These are phyloP conservation scores for Pteropus rufus DNA, from an alignment of 2,797 vertebrate species.

Conservation along the genomic window DNA sequence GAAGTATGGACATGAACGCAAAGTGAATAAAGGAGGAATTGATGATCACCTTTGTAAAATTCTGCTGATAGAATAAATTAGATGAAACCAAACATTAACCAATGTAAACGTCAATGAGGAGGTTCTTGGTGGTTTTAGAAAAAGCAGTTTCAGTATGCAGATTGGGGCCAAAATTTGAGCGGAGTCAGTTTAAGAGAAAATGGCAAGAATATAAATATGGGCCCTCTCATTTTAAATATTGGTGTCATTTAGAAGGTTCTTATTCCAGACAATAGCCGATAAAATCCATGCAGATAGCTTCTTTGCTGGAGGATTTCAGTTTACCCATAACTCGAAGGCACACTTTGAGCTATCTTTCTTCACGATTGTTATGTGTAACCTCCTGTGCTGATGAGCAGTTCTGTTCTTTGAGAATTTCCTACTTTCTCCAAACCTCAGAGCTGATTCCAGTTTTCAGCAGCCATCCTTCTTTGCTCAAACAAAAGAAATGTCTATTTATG, in stretches of 20 bases:
- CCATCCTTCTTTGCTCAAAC: neutral
- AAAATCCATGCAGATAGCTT: neutral
- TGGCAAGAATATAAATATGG: neutral
- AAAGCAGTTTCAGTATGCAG: neutral
- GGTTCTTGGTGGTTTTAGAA: neutral
- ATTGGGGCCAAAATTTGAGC: neutral
- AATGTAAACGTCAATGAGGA: too few species aligned
- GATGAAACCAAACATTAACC: neutral
- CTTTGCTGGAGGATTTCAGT: neutral
- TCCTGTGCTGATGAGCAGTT: neutral
- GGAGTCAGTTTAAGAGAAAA: neutral
- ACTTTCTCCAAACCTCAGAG: neutral
- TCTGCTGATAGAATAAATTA: neutral
- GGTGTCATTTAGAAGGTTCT: neutral
- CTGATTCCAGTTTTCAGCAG: neutral
- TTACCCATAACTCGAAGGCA: neutral
- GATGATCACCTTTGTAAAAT: neutral
- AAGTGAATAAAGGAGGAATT: neutral
- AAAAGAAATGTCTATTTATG: neutral
- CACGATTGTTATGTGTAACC: neutral
- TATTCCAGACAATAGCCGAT: neutral
- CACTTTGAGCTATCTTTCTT: neutral
- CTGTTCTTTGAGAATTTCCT: neutral
- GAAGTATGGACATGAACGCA: neutral
- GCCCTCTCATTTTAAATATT: neutral